These are phyloP conservation scores for Gymnoscelis rufifasciata DNA, from an alignment of 2,888 invertebrate genomes.

Conservation along the genomic window DNA sequence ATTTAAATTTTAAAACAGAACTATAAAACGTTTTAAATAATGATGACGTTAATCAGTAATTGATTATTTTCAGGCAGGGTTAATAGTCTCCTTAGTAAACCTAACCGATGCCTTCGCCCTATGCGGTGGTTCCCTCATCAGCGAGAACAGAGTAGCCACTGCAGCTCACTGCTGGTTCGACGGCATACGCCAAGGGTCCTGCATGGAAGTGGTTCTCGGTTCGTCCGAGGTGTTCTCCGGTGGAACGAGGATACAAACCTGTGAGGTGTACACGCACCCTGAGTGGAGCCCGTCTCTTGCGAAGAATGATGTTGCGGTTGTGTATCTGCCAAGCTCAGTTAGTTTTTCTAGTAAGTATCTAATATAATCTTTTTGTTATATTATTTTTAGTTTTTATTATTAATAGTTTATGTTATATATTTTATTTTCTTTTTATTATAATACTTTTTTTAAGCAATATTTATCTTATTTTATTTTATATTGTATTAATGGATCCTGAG, in stretches of 20 bases:
- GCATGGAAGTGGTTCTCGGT: conserved; percentile 45
- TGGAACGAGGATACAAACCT: conserved; percentile 38
- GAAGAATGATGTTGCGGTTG: conserved; percentile 44
- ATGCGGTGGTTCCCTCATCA: conserved; percentile 46
- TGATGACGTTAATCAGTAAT: background rate
- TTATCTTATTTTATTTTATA: too few relatives aligned
- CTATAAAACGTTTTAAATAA: background rate
- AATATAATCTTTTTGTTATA: too few relatives aligned
- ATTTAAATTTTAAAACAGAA: too few relatives aligned
- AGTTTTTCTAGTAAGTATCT: conserved; percentile 29
- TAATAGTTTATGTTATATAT: too few relatives aligned
- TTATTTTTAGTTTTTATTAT: too few relatives aligned
- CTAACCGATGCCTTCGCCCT: conserved; percentile 23
- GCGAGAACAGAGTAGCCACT: conserved; percentile 30
- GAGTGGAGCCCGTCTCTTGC: conserved; percentile 35
- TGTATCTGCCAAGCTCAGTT: conserved; percentile 31
- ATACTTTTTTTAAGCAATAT: too few relatives aligned
- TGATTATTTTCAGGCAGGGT: conserved; percentile 31
- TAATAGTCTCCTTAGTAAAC: conserved; percentile 23
- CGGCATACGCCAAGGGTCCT: conserved; percentile 38
- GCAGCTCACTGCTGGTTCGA: conserved; percentile 49
- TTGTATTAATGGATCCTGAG: too few relatives aligned
- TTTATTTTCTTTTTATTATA: too few relatives aligned
- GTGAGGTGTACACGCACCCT: conserved; percentile 35
- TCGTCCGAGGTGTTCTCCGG: conserved; percentile 42